phyloP scores from a whole-genome alignment of 2,888 invertebrate genomes.

The Eubasilissa splendida region DNA sequence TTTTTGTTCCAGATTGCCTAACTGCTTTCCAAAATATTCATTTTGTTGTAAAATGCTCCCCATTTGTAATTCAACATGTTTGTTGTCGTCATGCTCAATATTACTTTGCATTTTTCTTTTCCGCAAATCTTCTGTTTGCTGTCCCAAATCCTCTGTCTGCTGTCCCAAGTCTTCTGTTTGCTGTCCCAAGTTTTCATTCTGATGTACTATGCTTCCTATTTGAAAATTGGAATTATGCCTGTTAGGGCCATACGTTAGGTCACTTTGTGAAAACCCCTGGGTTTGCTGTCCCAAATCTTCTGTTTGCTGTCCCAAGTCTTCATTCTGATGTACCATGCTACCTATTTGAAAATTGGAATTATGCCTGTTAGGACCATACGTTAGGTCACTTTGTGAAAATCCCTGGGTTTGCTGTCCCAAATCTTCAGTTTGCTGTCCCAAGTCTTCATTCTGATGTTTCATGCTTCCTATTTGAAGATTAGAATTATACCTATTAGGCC shows the following conservation, averaged over 20 bases:
- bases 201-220: constrained; percentile 12
- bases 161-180: constrained; percentile 37
- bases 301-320: constrained; percentile 26
- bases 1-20: not conserved
- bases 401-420: constrained; percentile 28
- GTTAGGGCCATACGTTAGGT: constrained; percentile 16
- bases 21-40: constrained; percentile 23
- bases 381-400: constrained; percentile 6
- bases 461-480: constrained; percentile 40
- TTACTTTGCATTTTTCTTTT: constrained; percentile 19
- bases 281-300: constrained; percentile 29
- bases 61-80: constrained; percentile 21
- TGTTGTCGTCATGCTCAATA: constrained; percentile 21
- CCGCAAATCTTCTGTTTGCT: constrained; percentile 11
- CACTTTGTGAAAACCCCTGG: constrained; percentile 28
- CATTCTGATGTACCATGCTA: constrained; percentile 1
- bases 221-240: constrained; percentile 53
- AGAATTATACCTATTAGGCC: constrained; percentile 21
- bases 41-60: constrained; percentile 31
- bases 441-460: constrained; percentile 59
- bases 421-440: constrained; percentile 46
- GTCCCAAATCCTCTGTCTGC: constrained; percentile 30
- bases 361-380: constrained; percentile 48
- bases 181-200: not conserved
- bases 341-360: constrained; percentile 45